Evolutionary conservation across 2,797 vertebrate genomes (phyloP).

Genomic region (Gymnoscopelus microlampas): DNA sequence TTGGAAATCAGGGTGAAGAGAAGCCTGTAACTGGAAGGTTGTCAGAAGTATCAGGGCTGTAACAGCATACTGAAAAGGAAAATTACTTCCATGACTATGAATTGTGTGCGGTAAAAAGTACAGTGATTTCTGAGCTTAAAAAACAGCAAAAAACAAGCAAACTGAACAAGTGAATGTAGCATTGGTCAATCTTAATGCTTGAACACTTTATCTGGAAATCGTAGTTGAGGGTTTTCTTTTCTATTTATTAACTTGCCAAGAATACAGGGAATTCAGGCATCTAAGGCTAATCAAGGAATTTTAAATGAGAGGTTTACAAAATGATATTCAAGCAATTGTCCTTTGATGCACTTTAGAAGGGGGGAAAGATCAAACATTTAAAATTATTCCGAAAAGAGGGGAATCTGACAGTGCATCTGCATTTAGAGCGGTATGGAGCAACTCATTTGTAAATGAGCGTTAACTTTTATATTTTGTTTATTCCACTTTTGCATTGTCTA

Average conservation of each 20-base stretch:
- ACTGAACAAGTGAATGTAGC: constrained; percentile 28
- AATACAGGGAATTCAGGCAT: constrained; percentile 26
- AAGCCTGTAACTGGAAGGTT: constrained; percentile 20
- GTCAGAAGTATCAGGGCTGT: constrained; percentile 9
- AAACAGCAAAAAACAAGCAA: constrained; percentile 10
- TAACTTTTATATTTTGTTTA: constrained; percentile 47
- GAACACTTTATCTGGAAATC: constrained; percentile 23
- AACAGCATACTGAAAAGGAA: not conserved
- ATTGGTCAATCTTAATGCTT: constrained; percentile 16
- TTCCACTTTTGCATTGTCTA: constrained; percentile 63
- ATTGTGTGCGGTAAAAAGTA: constrained; percentile 21
- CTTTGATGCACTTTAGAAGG: constrained; percentile 55
- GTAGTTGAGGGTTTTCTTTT: constrained; percentile 8
- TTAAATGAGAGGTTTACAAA: constrained; percentile 25
- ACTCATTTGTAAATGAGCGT: constrained; percentile 11
- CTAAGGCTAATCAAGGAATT: constrained; percentile 17
- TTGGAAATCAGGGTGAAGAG: constrained; percentile 22
- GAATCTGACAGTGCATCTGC: constrained; percentile 32
- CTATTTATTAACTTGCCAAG: constrained; percentile 15
- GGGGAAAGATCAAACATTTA: constrained; percentile 16
- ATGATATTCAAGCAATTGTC: constrained; percentile 25
- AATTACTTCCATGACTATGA: constrained; percentile 40
- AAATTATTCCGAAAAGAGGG: constrained; percentile 18
- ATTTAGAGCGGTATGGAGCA: constrained; percentile 26
- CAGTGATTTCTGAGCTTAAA: constrained; percentile 16